Percentiles rank a stretch among this genome's conserved stretches.
These are phyloP conservation scores for Piliocolobus tephrosceles DNA, from an alignment of 2,113 vertebrate species.

Conservation along the genomic window DNA sequence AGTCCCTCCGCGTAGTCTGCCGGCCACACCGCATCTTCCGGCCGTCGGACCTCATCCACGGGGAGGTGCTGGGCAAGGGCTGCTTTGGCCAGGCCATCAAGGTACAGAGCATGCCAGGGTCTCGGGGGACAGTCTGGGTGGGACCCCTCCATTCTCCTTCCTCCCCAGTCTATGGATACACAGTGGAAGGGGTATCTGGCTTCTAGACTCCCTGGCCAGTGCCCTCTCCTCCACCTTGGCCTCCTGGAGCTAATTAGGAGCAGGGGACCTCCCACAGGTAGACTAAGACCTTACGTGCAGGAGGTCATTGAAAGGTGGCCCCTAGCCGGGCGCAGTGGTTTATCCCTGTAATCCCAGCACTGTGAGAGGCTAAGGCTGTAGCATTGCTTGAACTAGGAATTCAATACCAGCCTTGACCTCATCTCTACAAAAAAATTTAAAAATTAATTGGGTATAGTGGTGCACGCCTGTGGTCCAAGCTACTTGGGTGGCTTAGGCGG, in stretches of 20 bases:
- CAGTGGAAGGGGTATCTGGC: background rate
- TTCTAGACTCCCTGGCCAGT: background rate
- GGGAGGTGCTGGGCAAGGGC: conserved; percentile 96
- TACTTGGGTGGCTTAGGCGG: no score
- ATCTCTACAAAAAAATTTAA: no score
- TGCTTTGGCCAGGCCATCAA: conserved; percentile 99
- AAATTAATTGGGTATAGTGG: no score
- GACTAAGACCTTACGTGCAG: background rate
- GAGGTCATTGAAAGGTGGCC: background rate
- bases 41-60: conserved; percentile 96
- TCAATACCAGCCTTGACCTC: no score
- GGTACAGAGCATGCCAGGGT: conserved; percentile 80
- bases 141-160: background rate
- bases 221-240: background rate
- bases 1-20: conserved; percentile 92
- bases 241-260: background rate
- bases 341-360: no score
- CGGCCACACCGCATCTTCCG: conserved; percentile 95
- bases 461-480: no score
- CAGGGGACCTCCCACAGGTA: background rate
- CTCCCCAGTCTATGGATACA: background rate
- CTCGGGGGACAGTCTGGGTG: no score
- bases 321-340: rapidly evolving
- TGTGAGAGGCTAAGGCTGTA: no score
- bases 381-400: no score